These are phyloP conservation scores for Sebastes elongatus DNA, from an alignment of 2,797 vertebrate genomes.

Conservation along the genomic window DNA sequence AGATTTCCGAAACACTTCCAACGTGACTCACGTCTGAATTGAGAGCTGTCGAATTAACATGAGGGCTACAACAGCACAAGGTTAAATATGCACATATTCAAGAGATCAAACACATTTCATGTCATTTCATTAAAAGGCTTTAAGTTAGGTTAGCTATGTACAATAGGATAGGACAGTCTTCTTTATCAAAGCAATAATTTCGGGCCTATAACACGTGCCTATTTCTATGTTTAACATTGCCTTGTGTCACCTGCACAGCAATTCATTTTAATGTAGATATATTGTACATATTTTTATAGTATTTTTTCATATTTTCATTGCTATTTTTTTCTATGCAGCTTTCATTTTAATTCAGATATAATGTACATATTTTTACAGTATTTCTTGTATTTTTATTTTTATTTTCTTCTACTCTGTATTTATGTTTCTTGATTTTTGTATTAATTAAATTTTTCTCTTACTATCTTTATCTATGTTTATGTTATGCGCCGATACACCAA, in stretches of 20 bases:
- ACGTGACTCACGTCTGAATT: not conserved
- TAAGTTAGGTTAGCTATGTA: not conserved
- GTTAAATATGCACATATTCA: not conserved
- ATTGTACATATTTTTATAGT: too few species aligned
- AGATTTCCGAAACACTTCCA: not conserved
- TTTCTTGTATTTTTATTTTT: too few species aligned
- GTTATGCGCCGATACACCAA: too few species aligned
- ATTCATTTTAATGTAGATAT: too few species aligned
- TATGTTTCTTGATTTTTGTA: too few species aligned
- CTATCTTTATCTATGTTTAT: too few species aligned
- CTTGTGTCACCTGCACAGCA: not conserved
- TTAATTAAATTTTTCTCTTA: too few species aligned
- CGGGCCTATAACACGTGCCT: not conserved
- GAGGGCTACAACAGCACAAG: not conserved
- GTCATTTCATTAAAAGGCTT: not conserved
- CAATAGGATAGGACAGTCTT: not conserved
- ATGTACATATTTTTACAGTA: too few species aligned
- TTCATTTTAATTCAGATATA: too few species aligned
- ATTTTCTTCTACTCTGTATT: too few species aligned
- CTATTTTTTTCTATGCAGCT: too few species aligned
- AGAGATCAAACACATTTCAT: conserved; percentile 1
- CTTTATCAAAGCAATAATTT: not conserved
- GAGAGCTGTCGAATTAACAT: not conserved
- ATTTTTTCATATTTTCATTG: too few species aligned
- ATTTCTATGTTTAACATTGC: not conserved